Evolutionary conservation across 2,797 vertebrate genomes (phyloP).

Genomic region (Capromys pilorides): DNA sequence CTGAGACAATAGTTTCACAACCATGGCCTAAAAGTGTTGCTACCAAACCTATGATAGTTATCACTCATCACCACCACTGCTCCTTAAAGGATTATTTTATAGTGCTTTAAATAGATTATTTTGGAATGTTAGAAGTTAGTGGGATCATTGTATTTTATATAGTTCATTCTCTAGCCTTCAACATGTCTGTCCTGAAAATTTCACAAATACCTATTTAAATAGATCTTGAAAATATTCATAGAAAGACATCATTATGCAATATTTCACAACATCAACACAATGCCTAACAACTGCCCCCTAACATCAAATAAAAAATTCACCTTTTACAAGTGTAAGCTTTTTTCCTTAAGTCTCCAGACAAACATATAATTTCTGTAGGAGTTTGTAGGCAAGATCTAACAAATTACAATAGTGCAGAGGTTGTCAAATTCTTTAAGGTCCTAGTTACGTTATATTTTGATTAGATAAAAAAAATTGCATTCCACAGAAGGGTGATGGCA

Average conservation of each 20-base stretch:
- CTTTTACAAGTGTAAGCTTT: conserved; percentile 21
- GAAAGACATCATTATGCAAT: conserved; percentile 50
- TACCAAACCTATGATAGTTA: conserved; percentile 22
- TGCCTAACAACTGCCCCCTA: conserved; percentile 29
- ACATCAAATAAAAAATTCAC: conserved; percentile 62
- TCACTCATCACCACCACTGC: not conserved
- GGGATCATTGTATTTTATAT: conserved; percentile 16
- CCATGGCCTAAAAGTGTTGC: conserved; percentile 25
- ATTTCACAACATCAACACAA: conserved; percentile 38
- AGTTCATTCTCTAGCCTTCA: conserved; percentile 39
- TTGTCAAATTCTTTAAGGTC: conserved; percentile 69
- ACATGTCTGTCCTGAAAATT: conserved; percentile 23
- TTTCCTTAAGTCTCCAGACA: conserved; percentile 66
- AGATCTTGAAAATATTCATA: conserved; percentile 43
- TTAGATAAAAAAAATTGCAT: conserved; percentile 59
- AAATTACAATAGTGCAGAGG: conserved; percentile 61
- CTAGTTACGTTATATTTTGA: conserved; percentile 53
- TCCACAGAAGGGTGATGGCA: conserved; percentile 43
- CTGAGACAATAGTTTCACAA: not conserved
- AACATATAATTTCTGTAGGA: conserved; percentile 62
- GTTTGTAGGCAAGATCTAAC: conserved; percentile 60
- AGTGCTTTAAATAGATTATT: conserved; percentile 17
- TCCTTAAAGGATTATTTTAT: conserved; percentile 15
- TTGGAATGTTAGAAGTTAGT: conserved; percentile 7
- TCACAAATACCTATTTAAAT: conserved; percentile 64